These are phyloP conservation scores for Hormaphis cornu DNA, from an alignment of 1,140 invertebrate species.

Conservation along the genomic window DNA sequence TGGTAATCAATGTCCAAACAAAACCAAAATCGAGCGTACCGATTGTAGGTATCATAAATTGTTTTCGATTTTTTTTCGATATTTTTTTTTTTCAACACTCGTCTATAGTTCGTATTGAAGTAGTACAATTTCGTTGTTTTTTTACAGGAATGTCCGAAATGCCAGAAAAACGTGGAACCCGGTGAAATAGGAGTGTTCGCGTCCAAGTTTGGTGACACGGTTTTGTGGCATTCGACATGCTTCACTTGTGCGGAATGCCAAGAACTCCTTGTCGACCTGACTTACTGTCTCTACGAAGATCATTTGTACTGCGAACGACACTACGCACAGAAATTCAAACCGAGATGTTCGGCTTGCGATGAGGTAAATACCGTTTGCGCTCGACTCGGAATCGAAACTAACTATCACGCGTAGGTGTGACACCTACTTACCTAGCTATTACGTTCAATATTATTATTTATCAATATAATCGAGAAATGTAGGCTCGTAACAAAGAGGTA, in stretches of 20 bases:
- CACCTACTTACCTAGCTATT: too few relatives aligned
- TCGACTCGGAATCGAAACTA: too few relatives aligned
- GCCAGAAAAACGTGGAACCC: constrained; percentile 51
- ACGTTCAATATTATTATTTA: too few relatives aligned
- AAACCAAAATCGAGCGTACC: too few relatives aligned
- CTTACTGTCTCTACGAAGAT: constrained; percentile 81
- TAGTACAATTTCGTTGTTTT: constrained; percentile 36
- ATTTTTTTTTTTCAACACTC: not conserved
- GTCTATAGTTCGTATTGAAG: not conserved
- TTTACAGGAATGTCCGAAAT: constrained; percentile 59
- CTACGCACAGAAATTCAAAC: constrained; percentile 85
- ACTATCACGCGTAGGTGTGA: too few relatives aligned
- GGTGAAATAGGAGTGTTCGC: constrained; percentile 61
- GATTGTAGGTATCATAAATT: too few relatives aligned
- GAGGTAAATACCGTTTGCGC: too few relatives aligned
- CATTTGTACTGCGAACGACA: constrained; percentile 83
- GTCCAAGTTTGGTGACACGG: constrained; percentile 55
- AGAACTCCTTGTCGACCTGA: constrained; percentile 81
- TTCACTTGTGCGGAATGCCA: constrained; percentile 76
- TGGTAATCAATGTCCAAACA: too few relatives aligned
- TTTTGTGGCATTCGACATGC: constrained; percentile 76
- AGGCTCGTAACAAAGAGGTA: too few relatives aligned
- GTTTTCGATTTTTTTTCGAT: too few relatives aligned
- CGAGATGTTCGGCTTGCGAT: constrained; percentile 85
- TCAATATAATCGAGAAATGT: too few relatives aligned